These are phyloP conservation scores for Zootermopsis nevadensis DNA, from an alignment of 2,888 invertebrate genomes.

Conservation along the genomic window DNA sequence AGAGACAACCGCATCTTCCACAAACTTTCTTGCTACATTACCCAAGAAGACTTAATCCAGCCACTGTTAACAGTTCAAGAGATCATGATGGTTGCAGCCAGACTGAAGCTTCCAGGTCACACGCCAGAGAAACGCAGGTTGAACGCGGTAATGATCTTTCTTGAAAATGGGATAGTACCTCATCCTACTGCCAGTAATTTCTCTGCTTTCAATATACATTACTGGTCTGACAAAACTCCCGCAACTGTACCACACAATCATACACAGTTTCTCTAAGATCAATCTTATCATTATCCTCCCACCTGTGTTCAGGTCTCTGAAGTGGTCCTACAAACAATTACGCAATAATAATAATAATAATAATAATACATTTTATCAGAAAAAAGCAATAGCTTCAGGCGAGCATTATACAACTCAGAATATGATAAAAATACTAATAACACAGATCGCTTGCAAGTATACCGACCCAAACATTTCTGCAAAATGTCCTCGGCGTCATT, in stretches of 20 bases:
- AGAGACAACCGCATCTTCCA: conserved; percentile 75
- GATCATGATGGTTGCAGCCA: conserved; percentile 82
- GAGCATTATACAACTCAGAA: no score
- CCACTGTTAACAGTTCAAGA: conserved; percentile 80
- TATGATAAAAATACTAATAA: no score
- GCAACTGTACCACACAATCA: no score
- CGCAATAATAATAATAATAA: conserved; percentile 10
- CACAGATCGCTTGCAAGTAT: no score
- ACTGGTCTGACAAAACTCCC: not conserved
- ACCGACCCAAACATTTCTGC: no score
- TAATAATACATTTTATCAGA: not conserved
- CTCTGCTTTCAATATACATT: not conserved
- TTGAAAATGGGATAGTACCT: no score
- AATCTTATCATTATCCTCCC: no score
- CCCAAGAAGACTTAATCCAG: conserved; percentile 80
- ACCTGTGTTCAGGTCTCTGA: no score
- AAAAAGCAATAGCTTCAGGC: no score
- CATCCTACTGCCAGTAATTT: not conserved
- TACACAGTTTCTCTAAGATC: no score
- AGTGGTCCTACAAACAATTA: not conserved
- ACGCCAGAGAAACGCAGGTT: conserved; percentile 62
- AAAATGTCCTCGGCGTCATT: no score
- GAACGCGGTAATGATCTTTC: conserved; percentile 61
- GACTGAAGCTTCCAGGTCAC: conserved; percentile 74
- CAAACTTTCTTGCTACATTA: conserved; percentile 83